A percentile compares a stretch with the other conserved stretches of the same genome.
Conservation (phyloP, 2,113 vertebrate genomes). For the Pipra filicauda region DNA sequence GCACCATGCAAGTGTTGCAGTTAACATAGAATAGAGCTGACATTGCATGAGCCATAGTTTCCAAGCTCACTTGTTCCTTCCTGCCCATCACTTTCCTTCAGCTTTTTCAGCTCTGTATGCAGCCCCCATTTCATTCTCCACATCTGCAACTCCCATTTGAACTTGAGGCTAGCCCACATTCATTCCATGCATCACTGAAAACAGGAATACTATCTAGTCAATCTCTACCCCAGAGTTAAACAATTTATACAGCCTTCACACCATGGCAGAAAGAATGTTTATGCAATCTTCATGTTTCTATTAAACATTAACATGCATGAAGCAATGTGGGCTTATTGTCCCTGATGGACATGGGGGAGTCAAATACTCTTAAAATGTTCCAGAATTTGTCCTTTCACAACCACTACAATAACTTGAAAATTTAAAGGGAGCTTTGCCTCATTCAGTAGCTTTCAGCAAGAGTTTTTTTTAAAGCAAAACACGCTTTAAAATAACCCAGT, state of each 20-base stretch:
- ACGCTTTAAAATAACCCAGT: neutral
- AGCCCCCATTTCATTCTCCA: neutral
- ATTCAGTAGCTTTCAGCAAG: neutral
- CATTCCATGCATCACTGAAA: neutral
- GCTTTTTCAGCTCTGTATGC: neutral
- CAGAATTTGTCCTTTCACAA: neutral
- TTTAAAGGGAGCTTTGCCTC: neutral
- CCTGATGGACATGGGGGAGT: neutral
- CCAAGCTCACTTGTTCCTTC: neutral
- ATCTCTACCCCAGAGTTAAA: neutral
- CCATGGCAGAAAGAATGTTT: neutral
- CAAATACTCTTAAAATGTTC: neutral
- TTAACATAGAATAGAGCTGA: neutral
- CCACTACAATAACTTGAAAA: neutral
- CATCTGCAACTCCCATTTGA: slow-evolving; percentile 15
- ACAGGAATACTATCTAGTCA: neutral
- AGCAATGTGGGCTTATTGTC: neutral
- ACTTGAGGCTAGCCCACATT: neutral
- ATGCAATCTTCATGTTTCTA: neutral
- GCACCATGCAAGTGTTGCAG: neutral
- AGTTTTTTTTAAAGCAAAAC: neutral
- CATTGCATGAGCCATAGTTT: neutral
- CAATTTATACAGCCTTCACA: neutral
- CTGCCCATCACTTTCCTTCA: neutral
- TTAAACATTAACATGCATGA: neutral